Evolutionary conservation across 92 coral and sea anemone species (phyloP).

Genomic region (Anthopleura xanthogrammica): DNA sequence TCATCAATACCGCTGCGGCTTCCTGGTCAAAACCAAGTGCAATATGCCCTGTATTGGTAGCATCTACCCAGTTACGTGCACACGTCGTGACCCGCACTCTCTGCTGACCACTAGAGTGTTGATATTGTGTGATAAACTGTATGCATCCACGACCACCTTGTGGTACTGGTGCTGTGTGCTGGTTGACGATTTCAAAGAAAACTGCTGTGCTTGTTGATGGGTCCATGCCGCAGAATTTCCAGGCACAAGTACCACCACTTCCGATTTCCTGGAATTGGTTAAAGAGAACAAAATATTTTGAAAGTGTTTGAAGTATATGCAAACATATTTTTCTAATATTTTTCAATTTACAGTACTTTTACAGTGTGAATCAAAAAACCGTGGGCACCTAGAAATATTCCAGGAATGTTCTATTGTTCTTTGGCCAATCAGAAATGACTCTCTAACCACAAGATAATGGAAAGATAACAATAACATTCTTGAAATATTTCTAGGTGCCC

Average conservation of each 20-base stretch:
- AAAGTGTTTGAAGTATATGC: background rate
- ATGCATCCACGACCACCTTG: slow-evolving; percentile 96
- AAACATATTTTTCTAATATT: too few relatives aligned
- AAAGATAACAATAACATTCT: too few relatives aligned
- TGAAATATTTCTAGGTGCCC: too few relatives aligned
- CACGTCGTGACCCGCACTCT: slow-evolving; percentile 97
- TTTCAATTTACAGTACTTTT: too few relatives aligned
- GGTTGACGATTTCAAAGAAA: slow-evolving; percentile 94
- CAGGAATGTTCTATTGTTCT: too few relatives aligned
- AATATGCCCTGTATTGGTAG: slow-evolving; percentile 77
- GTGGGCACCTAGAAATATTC: too few relatives aligned
- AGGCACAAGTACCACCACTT: slow-evolving; percentile 92
- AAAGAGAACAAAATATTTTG: background rate
- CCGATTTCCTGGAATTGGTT: slow-evolving; percentile 81
- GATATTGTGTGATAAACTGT: slow-evolving; percentile 96
- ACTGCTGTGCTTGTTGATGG: slow-evolving; percentile 80
- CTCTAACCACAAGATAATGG: too few relatives aligned
- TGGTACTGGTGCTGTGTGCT: slow-evolving; percentile 99
- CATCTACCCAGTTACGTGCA: slow-evolving; percentile 97
- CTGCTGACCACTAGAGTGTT: slow-evolving; percentile 98
- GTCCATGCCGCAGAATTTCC: slow-evolving; percentile 95
- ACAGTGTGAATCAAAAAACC: too few relatives aligned
- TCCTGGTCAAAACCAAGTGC: slow-evolving; percentile 86
- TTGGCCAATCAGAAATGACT: too few relatives aligned
- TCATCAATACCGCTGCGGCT: slow-evolving; percentile 88